phyloP scores from a whole-genome alignment of 2,888 invertebrate species.

The Hedychridium roseum region DNA sequence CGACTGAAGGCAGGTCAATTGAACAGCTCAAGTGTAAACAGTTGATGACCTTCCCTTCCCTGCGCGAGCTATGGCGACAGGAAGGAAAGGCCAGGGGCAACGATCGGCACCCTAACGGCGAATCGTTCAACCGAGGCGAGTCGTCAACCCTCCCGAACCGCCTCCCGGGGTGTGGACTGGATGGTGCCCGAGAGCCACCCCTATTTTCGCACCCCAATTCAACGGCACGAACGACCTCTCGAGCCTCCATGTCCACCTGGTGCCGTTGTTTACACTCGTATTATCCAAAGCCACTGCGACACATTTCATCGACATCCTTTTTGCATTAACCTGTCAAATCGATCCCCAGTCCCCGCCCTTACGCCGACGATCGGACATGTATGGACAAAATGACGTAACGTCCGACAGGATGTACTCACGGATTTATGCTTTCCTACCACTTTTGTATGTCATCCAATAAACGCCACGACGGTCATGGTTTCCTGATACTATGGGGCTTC shows the following conservation, averaged over 20 bases:
- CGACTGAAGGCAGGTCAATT: no score
- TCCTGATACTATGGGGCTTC: conserved; percentile 50
- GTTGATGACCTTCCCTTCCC: no score
- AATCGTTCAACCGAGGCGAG: conserved; percentile 19
- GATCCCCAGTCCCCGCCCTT: background rate
- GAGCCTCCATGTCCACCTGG: conserved; percentile 47
- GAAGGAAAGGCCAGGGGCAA: conserved; percentile 2
- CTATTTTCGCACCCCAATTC: conserved; percentile 48
- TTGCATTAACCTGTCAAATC: background rate
- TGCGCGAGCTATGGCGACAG: no score
- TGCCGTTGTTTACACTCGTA: conserved; percentile 62
- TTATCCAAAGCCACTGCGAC: conserved; percentile 46
- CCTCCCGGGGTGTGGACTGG: conserved; percentile 45
- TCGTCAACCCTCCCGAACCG: conserved; percentile 48
- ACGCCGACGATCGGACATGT: background rate
- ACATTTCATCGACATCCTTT: background rate
- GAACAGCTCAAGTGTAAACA: no score
- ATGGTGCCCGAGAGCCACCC: conserved; percentile 47
- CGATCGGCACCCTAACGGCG: conserved; percentile 12
- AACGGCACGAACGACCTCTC: conserved; percentile 43
- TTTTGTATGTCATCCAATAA: conserved; percentile 62
- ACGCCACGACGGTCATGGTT: conserved; percentile 43
- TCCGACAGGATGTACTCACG: conserved; percentile 5
- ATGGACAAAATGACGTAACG: background rate
- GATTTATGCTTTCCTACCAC: conserved; percentile 61